Evolutionary conservation across 2,888 invertebrate species (phyloP), one percentile per base, ranked within the genome.

Genomic region (Lymantria monacha): DNA sequence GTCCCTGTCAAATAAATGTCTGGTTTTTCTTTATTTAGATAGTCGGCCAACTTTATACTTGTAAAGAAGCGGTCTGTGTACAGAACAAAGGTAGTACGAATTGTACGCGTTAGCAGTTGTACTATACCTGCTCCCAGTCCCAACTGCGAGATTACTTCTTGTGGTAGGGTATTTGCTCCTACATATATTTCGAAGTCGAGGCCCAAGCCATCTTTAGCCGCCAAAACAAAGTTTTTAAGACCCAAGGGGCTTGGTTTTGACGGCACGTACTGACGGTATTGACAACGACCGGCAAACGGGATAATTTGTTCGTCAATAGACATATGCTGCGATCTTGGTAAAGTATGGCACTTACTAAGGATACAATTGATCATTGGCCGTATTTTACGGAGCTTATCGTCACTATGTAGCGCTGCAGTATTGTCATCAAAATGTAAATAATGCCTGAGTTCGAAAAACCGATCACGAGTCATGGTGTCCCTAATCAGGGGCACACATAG

Each of bases 151-250:
- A 51, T 51, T n/a, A 12, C 31, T 10, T 49, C 14, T 40, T n/a
- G 13, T 9, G 43, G 44, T 45, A 48, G 11, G 14, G 48, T 48
- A 36, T 48, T 30, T 12, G 12, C 8, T 10, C 48, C 48, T 7
- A 53, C 62, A 62, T 63, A 66, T 11, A 63, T 59, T 33, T 62
- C 58, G 47, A 68, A 68, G 53, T 65, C 63, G 7, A 68, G 33
- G 47, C 63, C 61, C 37, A 65, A 52, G 7, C 65, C 65, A 42
- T 62, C 59, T 48, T 49, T 30, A 7, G 61, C 51, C 31, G 63
- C 53, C 10, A 56, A 12, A 12, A 77, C 71, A 62, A 75, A 72
- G 55, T 69, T 74, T 58, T 74, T 75, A 12, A 76, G 49, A 12
- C 72, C 70, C 30, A 69, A 57, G 38, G 69, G 69, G 47, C 70